Percentiles rank a stretch among this genome's conserved stretches.
Evolutionary conservation across 2,888 invertebrate species (phyloP).

Genomic region (Hermaeophaga mercurialis): DNA sequence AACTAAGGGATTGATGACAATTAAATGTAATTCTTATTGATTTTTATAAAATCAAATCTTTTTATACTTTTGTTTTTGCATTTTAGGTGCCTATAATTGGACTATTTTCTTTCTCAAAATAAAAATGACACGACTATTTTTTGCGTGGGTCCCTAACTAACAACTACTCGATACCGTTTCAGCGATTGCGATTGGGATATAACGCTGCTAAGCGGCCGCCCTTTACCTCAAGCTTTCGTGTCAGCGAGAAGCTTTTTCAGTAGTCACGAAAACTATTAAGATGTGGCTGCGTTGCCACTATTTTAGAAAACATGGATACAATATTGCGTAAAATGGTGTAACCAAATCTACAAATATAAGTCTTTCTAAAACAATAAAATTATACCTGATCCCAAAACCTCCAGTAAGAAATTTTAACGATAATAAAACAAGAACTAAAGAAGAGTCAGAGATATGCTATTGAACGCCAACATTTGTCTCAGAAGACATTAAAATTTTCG

Average conservation of each 20-base stretch:
- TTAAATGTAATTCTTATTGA: background rate
- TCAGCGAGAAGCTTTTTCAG: background rate
- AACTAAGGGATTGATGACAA: too few relatives aligned
- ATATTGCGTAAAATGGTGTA: too few relatives aligned
- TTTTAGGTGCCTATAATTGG: background rate
- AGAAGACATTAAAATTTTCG: too few relatives aligned
- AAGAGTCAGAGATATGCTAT: too few relatives aligned
- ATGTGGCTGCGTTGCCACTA: background rate
- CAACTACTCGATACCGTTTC: background rate
- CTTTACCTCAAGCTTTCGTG: constrained; percentile 1
- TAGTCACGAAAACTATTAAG: constrained; percentile 1
- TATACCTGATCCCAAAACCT: too few relatives aligned
- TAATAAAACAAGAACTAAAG: too few relatives aligned
- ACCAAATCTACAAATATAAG: too few relatives aligned
- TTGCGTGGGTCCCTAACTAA: background rate
- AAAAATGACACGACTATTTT: background rate
- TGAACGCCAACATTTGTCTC: too few relatives aligned
- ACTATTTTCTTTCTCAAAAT: background rate
- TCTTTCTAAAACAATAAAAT: too few relatives aligned
- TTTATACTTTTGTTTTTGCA: background rate
- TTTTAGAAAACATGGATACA: too few relatives aligned
- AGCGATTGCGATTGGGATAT: background rate
- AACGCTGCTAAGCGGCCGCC: background rate
- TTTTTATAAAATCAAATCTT: background rate
- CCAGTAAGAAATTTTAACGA: too few relatives aligned